Evolutionary conservation across 2,888 invertebrate species (phyloP).

Genomic region (Habroteleia sp.): DNA sequence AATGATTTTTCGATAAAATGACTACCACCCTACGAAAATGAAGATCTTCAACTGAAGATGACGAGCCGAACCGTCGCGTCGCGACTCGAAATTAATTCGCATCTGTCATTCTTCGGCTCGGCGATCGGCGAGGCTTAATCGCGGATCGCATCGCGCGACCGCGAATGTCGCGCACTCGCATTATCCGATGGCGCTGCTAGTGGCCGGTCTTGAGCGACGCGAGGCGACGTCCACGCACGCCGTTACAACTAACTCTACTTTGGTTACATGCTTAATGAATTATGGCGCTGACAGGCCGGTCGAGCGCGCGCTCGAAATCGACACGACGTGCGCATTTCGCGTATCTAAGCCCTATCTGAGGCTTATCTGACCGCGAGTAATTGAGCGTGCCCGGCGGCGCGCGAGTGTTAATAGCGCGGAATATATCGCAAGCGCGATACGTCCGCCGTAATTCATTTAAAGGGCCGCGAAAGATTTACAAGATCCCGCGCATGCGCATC

Average conservation of each 20-base stretch:
- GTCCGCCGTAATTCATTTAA: conserved; percentile 62
- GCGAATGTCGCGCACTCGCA: conserved; percentile 36
- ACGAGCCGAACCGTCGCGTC: too few species aligned
- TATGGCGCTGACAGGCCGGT: conserved; percentile 53
- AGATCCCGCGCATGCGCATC: conserved; percentile 38
- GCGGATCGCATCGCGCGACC: conserved; percentile 35
- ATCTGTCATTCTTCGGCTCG: neutral
- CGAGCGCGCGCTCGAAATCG: conserved; percentile 55
- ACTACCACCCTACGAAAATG: too few species aligned
- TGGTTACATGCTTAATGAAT: conserved; percentile 58
- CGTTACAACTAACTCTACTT: conserved; percentile 56
- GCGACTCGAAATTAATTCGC: neutral
- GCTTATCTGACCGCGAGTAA: conserved; percentile 65
- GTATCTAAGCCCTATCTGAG: conserved; percentile 51
- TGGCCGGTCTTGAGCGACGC: conserved; percentile 1
- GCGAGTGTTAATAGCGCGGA: conserved; percentile 67
- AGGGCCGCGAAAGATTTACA: conserved; percentile 59
- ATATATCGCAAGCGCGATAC: conserved; percentile 65
- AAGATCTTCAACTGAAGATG: too few species aligned
- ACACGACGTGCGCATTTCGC: conserved; percentile 63
- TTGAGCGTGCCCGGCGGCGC: conserved; percentile 66
- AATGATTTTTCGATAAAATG: too few species aligned
- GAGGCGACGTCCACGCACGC: conserved; percentile 51
- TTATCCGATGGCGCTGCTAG: conserved; percentile 56
- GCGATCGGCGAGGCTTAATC: conserved; percentile 25